These are phyloP conservation scores for Synergus itoensis DNA, from an alignment of 2,888 invertebrate species.

Conservation along the genomic window DNA sequence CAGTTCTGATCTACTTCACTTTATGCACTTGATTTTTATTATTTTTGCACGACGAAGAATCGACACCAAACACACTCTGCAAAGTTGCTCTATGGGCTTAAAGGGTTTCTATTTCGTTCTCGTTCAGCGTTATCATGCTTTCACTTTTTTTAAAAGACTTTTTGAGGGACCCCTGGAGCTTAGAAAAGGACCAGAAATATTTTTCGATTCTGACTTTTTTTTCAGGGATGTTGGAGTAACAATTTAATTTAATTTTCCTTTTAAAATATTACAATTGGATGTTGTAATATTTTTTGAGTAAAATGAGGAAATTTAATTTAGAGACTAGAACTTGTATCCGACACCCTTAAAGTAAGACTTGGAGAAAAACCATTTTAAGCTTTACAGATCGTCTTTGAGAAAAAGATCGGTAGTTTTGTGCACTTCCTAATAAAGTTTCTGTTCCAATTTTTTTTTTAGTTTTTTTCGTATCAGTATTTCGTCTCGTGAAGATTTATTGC, in stretches of 20 bases:
- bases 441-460: slow-evolving; percentile 10
- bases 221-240: no score
- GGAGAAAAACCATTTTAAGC: no score
- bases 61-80: slow-evolving; percentile 4
- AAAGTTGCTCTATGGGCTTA: slow-evolving; percentile 37
- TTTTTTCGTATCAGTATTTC: slow-evolving; percentile 24
- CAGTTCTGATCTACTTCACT: neutral
- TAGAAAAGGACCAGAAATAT: no score
- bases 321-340: no score
- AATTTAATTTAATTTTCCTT: no score
- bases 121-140: slow-evolving; percentile 1
- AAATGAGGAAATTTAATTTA: no score
- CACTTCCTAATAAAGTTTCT: neutral
- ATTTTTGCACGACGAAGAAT: neutral
- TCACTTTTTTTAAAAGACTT: neutral
- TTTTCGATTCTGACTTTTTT: no score
- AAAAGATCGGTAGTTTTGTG: neutral
- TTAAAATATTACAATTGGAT: no score
- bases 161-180: neutral
- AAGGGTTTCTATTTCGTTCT: neutral
- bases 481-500: neutral
- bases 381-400: no score
- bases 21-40: neutral
- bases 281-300: no score
- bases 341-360: no score